Base-by-base conservation (phyloP, 2,797 vertebrate genomes). In the Martes flavigula region DNA sequence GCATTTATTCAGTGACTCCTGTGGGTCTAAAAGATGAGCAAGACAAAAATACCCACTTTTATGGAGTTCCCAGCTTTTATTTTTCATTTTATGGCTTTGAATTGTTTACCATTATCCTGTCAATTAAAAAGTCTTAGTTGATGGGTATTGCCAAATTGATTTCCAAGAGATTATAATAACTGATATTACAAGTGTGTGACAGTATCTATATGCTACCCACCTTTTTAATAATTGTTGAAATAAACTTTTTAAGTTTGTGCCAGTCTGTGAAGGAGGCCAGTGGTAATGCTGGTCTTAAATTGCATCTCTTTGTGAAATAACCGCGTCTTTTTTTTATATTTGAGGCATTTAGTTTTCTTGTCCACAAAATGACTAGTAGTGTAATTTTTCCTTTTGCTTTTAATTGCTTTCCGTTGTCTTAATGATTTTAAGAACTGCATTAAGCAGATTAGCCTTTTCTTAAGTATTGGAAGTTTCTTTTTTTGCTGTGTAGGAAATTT, bases 71-170 rank as follows among this genome's bases (percentile, higher is more conserved):
- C 21, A 51, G 38, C 12, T 87, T 89, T 97, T 51, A 58, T 82
- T 92, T 95, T 72, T 90, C 18, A 56, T 68, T 94, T 96, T 90
- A 43, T 66, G 20, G 60, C 54, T 83, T n/a, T 68, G 21, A 90
- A 92, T 51, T 92, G 3, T 62, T 90, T 81, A 12, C 20, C 27
- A 46, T 73, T 68, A 84, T 85, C 23, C 40, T 82, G 54, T 35
- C 30, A 72, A 18, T 96, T 54, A 62, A 79, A 87, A 91, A 25
- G 7, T 89, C 89, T 72, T 73, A 94, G 18, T 54, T 87, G 15
- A 75, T 48, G 70, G 35, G 7, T 60, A 54, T 64, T 79, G 56
- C 12, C 85, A 68, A 8, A 23, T 89, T 75, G 58, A 68, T 60
- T 73, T 90, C 68, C 87, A 46, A 70, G 90, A 89, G 18, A 62